Evolutionary conservation across 1,140 invertebrate genomes (phyloP), one percentile per base, ranked within the genome.

Genomic region (Drosophila suzukii): DNA sequence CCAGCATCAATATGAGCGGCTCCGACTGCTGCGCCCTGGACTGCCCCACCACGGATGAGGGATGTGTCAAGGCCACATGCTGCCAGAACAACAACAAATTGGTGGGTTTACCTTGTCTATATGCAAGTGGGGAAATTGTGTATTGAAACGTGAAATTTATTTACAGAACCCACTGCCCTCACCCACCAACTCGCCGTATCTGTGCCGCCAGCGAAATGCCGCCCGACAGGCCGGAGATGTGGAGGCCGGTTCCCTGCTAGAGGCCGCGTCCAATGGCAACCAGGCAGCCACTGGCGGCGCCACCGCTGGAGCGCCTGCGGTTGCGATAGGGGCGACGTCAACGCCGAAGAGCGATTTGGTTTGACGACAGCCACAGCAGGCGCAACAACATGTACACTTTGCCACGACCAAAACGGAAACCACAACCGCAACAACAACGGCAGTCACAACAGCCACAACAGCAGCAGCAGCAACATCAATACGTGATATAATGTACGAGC

Each of bases 31-130:
- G 97, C 93, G 96, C 97, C 17, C 93, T 98, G 12, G 96, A 97
- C 92, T 98, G 97, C 91, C 97, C 97, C 57, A 96, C 96, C 91
- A 96, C 96, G 53, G 96, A 97, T 68, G 95, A 96, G 82, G 95
- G 96, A 15, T 98, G 97, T 88, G 95, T 96, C 77, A 95, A 96
- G 77, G 96, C 96, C 15, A 97, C 97, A 1, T 97, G 97, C 90
- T 98, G 97, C 81, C 92, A 92, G 73, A 92, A 91, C 58, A 92
- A 92, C 62, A 92, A 92, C 54, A 92, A 92, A 91, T 54, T 91
- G 61, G 86, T 91, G 57, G 51, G 24, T 24, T 32, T 24, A 11
- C 7, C 13, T 11, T 36, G 17, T 41, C 6, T 11, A 41, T 5
- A 38, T 46, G 10, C n/a, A 3, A 44, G 54, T 13, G 4, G 3